Base-by-base conservation (phyloP, 2,113 vertebrate species). In the Cranoglanis bouderius region DNA sequence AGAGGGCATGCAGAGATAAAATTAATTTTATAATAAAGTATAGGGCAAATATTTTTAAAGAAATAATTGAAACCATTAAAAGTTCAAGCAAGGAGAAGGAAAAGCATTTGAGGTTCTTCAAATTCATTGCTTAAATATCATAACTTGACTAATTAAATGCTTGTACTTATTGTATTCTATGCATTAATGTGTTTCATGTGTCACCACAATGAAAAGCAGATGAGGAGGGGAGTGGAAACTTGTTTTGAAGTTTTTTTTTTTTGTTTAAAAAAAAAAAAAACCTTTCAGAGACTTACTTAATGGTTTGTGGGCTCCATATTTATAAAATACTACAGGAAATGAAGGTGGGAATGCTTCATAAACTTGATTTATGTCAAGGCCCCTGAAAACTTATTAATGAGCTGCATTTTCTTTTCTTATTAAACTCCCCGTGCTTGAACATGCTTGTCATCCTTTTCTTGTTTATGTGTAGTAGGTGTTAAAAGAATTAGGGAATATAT, bases 321-420 rank as follows among this genome's bases (percentile, higher is more conserved):
- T 83, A 43, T 57, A 57, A 57, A 57, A 57, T 38, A n/a, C n/a
- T 24, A 21, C n/a, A 12, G 51, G 51, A 35, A 57, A 57, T 57
- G n/a, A 82, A 57, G 51, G 51, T 38, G 4, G 53, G n/a, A 82
- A 55, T 57, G 80, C 51, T 82, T 55, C 19, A 82, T 82, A 82
- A 82, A 53, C 51, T 57, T 53, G n/a, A 55, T 81, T 55, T 53
- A 81, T 21, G 29, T 57, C 51, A 82, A 55, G 51, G 32, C 51
- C 38, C 49, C 80, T 82, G n/a, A 32, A 81, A 81, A 5, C n/a
- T 6, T 81, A 82, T 82, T 82, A 82, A 55, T 81, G 49, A 32
- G 29, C 78, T 81, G 78, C n/a, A 35, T 81, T 81, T 81, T 81
- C 29, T 82, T 38, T 24, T 55, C 80, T 57, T 82, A 82, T 82